These are phyloP conservation scores for Chelidonichthys spinosus DNA, from an alignment of 2,797 vertebrate species.

Conservation along the genomic window DNA sequence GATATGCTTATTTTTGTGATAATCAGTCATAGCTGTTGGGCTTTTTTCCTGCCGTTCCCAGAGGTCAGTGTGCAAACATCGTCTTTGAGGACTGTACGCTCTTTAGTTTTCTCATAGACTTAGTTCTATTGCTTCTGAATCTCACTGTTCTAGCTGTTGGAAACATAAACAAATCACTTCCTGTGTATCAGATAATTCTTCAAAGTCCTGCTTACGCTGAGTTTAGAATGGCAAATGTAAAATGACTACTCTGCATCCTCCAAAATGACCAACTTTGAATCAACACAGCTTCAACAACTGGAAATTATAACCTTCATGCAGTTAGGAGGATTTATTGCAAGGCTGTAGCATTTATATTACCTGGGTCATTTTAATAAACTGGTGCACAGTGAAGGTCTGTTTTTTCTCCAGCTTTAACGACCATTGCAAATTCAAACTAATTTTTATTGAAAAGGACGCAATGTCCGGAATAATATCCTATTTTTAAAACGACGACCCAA, in stretches of 20 bases:
- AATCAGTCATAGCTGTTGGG: conserved; percentile 50
- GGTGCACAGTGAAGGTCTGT: not conserved
- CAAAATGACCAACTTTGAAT: not conserved
- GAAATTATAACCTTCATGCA: conserved; percentile 1
- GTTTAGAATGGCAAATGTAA: conserved; percentile 1
- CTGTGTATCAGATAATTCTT: conserved; percentile 7
- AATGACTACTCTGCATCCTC: not conserved
- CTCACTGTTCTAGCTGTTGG: not conserved
- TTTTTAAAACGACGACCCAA: not conserved
- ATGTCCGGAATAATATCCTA: conserved; percentile 1
- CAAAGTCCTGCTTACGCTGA: not conserved
- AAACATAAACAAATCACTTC: not conserved
- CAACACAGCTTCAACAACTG: not conserved
- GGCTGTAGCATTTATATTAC: not conserved
- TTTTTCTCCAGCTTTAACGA: conserved; percentile 3
- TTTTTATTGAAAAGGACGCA: not conserved
- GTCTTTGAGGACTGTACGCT: not conserved
- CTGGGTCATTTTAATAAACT: not conserved
- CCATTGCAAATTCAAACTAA: not conserved
- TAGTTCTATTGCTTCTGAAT: conserved; percentile 9
- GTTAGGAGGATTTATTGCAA: not conserved
- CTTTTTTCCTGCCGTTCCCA: conserved; percentile 18
- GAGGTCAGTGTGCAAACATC: conserved; percentile 40
- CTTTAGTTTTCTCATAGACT: not conserved
- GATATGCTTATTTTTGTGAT: conserved; percentile 51